These are phyloP conservation scores for Pygmarrhopalites habei DNA, from an alignment of 1,140 invertebrate genomes.

Conservation along the genomic window DNA sequence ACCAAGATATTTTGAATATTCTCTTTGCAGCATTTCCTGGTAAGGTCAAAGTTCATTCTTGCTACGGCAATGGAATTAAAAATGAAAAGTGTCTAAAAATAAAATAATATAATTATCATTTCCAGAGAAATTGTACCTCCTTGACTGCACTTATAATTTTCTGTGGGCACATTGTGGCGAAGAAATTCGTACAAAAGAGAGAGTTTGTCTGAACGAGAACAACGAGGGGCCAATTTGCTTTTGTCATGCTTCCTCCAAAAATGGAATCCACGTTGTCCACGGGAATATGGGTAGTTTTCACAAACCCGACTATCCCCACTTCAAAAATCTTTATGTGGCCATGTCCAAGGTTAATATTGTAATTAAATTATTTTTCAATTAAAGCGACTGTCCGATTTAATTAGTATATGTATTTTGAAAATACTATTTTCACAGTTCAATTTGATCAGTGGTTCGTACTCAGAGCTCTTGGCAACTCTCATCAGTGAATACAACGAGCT, in stretches of 20 bases:
- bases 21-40: background rate
- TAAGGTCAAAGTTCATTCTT: background rate
- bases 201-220: background rate
- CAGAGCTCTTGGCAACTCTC: too few relatives aligned
- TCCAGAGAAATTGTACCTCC: background rate
- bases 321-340: background rate
- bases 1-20: slow-evolving; percentile 1
- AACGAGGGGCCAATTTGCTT: background rate
- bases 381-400: too few relatives aligned
- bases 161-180: slow-evolving; percentile 1
- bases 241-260: background rate
- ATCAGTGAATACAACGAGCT: too few relatives aligned
- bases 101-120: background rate
- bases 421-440: too few relatives aligned
- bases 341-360: background rate
- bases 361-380: too few relatives aligned
- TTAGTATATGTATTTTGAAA: too few relatives aligned
- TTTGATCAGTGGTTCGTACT: too few relatives aligned
- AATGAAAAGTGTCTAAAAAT: background rate
- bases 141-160: background rate
- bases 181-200: background rate
- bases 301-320: background rate
- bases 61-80: background rate
- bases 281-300: slow-evolving; percentile 1
- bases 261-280: background rate